phyloP scores from a whole-genome alignment of 2,797 vertebrate species.

The Nyctibius grandis region DNA sequence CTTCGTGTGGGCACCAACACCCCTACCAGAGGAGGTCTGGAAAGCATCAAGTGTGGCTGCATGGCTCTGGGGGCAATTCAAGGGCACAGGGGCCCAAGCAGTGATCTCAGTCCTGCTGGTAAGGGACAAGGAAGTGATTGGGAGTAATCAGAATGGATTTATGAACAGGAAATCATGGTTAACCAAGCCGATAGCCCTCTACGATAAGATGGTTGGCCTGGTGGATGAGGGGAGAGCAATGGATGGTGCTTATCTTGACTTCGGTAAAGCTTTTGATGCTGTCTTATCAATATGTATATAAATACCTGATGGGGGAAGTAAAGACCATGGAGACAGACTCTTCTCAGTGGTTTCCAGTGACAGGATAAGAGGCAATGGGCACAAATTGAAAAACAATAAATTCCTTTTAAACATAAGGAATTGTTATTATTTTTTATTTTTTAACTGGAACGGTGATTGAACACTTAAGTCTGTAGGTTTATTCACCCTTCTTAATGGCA shows the following conservation, averaged over 20 bases:
- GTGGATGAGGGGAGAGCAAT: not conserved
- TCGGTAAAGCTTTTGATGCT: not conserved
- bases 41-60: not conserved
- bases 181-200: not conserved
- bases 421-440: no score
- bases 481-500: not conserved
- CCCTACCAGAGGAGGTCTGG: not conserved
- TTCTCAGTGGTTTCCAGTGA: no score
- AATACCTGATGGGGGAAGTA: no score
- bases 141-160: not conserved
- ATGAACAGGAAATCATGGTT: not conserved
- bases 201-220: not conserved
- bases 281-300: no score
- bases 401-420: no score
- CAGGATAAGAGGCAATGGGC: no score
- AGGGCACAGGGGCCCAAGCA: not conserved
- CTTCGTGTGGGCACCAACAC: not conserved
- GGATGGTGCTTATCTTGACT: no score
- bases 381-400: no score
- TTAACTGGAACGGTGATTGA: no score
- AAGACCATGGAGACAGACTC: no score
- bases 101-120: not conserved
- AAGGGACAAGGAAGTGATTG: not conserved
- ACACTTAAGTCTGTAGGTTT: not conserved
- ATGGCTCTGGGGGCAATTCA: not conserved